These are phyloP conservation scores for Hartigia nigra DNA, from an alignment of 2,888 invertebrate species.

Conservation along the genomic window DNA sequence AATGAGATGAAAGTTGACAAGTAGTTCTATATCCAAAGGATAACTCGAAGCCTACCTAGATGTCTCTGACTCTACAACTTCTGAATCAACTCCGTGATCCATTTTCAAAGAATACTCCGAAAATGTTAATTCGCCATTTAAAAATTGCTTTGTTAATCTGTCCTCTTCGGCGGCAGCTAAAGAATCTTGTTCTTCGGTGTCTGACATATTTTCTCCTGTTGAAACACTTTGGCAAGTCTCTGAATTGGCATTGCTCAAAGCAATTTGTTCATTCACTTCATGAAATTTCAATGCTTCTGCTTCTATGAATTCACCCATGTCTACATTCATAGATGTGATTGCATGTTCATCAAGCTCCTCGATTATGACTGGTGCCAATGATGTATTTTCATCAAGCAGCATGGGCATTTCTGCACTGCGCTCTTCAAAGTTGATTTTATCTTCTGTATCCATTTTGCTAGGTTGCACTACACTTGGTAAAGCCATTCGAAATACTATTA, in stretches of 20 bases:
- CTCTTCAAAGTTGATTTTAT: neutral
- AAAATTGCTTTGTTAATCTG: slow-evolving; percentile 74
- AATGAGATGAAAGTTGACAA: slow-evolving; percentile 7
- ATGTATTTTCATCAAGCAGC: slow-evolving; percentile 10
- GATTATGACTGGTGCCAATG: slow-evolving; percentile 51
- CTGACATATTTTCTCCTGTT: slow-evolving; percentile 26
- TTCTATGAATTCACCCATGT: slow-evolving; percentile 60
- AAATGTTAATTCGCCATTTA: slow-evolving; percentile 79
- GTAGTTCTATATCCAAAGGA: neutral
- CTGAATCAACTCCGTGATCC: slow-evolving; percentile 68
- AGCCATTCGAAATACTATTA: neutral
- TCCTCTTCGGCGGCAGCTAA: slow-evolving; percentile 51
- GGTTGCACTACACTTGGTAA: neutral
- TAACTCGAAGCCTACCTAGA: slow-evolving; percentile 36
- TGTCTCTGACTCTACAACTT: slow-evolving; percentile 59
- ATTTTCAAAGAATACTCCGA: slow-evolving; percentile 73
- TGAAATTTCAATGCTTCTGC: slow-evolving; percentile 54
- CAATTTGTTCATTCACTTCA: slow-evolving; percentile 38
- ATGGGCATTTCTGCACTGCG: neutral
- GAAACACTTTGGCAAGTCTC: neutral
- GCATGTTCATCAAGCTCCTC: slow-evolving; percentile 57
- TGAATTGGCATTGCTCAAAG: neutral
- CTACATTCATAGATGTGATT: slow-evolving; percentile 45
- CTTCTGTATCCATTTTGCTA: neutral
- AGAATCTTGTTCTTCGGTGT: slow-evolving; percentile 45